Evolutionary conservation across 1,140 invertebrate genomes (phyloP).

Genomic region (Hormaphis cornu): DNA sequence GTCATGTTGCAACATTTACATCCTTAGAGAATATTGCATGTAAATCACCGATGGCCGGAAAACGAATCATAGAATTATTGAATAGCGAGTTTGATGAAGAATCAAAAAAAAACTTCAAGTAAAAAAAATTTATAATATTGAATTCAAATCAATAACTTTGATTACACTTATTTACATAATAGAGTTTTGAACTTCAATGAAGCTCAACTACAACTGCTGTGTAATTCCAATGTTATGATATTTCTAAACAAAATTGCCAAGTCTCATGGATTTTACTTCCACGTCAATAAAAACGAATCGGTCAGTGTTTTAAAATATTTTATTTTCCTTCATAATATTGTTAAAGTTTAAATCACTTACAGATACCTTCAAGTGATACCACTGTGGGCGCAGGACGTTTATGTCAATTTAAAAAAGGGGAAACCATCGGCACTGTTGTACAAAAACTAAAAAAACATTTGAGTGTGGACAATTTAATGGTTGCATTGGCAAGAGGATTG

Average conservation of each 20-base stretch:
- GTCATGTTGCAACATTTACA: neutral
- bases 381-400: neutral
- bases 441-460: neutral
- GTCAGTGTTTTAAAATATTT: neutral
- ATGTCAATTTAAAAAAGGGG: neutral
- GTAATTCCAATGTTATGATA: neutral
- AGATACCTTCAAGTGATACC: neutral
- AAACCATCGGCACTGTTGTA: neutral
- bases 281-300: neutral
- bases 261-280: too few relatives aligned
- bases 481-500: neutral
- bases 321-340: neutral
- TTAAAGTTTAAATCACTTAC: neutral
- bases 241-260: neutral
- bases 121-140: neutral
- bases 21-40: neutral
- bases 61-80: neutral
- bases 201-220: neutral
- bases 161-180: neutral
- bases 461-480: conserved; percentile 9
- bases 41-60: neutral
- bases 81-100: neutral
- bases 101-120: neutral
- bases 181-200: neutral
- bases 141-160: neutral